Base-by-base conservation (phyloP, 2,888 invertebrate genomes). In the Caenorhabditis plicata region DNA sequence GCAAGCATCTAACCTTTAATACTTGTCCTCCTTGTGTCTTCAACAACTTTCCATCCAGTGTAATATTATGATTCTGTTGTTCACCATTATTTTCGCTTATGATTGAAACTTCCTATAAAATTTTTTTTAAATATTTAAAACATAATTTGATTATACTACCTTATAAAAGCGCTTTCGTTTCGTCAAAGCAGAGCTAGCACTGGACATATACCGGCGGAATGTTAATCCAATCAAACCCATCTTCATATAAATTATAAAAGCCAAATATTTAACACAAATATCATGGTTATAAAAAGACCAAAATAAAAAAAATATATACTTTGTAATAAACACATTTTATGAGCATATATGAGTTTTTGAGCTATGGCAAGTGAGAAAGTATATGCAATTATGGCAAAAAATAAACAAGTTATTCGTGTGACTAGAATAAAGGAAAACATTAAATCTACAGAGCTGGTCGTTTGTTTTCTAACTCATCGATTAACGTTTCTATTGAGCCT, bases 401-500 rank as follows among this genome's bases (percentile, higher is more conserved):
- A 17, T 13, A 8, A 19, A 7, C 17, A 29, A 17, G n/a, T n/a
- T n/a, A n/a, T n/a, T n/a, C n/a, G n/a, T n/a, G n/a, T n/a, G n/a
- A n/a, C n/a, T n/a, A n/a, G n/a, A n/a, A n/a, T n/a, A n/a, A n/a
- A n/a, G n/a, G n/a, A n/a, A n/a, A n/a, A n/a, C n/a, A n/a, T n/a
- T n/a, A n/a, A n/a, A n/a, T n/a, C n/a, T n/a, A n/a, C n/a, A n/a
- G n/a, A n/a, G n/a, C n/a, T n/a, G n/a, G n/a, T n/a, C n/a, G n/a
- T n/a, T n/a, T 52, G 32, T 45, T 63, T 22, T 66, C 65, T 19
- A 73, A 61, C 86, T 92, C 92, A 35, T 87, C 85, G 52, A 89
- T 83, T 62, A 93, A 85, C 56, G 85, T 85, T 40, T 88, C 88
- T 67, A 90, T 88, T 25, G 87, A 89, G 1, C 87, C 83, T 83